phyloP scores from a whole-genome alignment of 2,113 vertebrate species.

The Azemiops feae region DNA sequence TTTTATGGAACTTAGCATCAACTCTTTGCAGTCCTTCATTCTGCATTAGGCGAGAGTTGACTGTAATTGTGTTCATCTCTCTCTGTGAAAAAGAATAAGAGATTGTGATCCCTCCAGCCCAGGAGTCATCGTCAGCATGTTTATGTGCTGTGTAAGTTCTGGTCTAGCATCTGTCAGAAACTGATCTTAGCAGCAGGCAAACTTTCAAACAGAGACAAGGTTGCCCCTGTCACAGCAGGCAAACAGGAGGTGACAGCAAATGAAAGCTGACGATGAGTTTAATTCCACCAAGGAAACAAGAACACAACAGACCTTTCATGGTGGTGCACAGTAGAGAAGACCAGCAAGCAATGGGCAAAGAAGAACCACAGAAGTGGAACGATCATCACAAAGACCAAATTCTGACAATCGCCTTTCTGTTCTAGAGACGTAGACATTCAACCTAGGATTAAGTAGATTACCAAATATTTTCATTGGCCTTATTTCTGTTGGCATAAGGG shows the following conservation, averaged over 20 bases:
- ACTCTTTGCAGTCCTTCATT: neutral
- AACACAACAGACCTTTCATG: neutral
- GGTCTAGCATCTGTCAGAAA: conserved; percentile 23
- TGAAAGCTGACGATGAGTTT: conserved; percentile 20
- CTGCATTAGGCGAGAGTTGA: conserved; percentile 1
- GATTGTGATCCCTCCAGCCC: neutral
- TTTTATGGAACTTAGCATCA: neutral
- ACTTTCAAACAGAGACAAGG: conserved; percentile 19
- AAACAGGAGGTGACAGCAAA: conserved; percentile 15
- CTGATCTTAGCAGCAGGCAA: conserved; percentile 26
- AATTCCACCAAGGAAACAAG: neutral
- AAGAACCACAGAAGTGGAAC: neutral
- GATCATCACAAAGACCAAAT: neutral
- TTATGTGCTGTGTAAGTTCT: conserved; percentile 13
- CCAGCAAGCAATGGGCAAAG: neutral
- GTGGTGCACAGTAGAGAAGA: conserved; percentile 11
- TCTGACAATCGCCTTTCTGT: neutral
- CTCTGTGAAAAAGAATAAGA: neutral
- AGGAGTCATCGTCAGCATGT: neutral
- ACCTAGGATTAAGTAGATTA: neutral
- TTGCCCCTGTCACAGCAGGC: conserved; percentile 22
- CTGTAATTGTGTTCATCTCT: conserved; percentile 7
- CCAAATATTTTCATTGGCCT: neutral
- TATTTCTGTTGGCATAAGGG: neutral
- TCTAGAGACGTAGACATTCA: neutral